A percentile compares a stretch with the other conserved stretches of the same genome.
These are phyloP conservation scores for Parapsyche elsis DNA, from an alignment of 1,140 invertebrate genomes.

Conservation along the genomic window DNA sequence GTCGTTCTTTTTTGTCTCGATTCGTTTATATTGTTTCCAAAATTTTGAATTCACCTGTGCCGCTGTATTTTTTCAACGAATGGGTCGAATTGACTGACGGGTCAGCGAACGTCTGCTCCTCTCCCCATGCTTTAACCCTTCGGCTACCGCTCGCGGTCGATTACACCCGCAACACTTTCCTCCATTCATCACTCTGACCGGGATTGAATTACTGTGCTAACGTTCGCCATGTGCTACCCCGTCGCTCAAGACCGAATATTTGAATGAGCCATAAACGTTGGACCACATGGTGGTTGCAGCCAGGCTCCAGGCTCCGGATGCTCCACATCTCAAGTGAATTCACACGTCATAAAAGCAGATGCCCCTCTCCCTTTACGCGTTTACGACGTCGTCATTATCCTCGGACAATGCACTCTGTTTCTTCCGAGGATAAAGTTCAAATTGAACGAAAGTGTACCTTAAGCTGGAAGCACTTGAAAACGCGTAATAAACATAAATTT, in stretches of 20 bases:
- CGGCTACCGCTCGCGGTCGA: neutral
- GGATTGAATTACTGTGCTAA: constrained; percentile 28
- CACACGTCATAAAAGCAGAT: too few relatives aligned
- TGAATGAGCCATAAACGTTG: neutral
- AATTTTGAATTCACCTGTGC: neutral
- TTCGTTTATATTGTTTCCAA: neutral
- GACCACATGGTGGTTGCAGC: neutral
- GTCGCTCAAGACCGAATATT: neutral
- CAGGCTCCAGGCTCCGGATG: neutral
- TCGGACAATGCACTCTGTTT: too few relatives aligned
- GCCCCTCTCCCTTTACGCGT: too few relatives aligned
- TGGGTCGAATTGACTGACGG: neutral
- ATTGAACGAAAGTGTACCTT: too few relatives aligned
- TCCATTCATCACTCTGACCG: neutral
- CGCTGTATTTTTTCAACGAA: neutral
- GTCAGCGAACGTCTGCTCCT: neutral
- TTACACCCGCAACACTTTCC: neutral
- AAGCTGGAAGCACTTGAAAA: too few relatives aligned
- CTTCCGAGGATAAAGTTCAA: too few relatives aligned
- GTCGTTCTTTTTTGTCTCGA: neutral
- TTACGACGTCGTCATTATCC: too few relatives aligned
- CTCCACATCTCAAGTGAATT: too few relatives aligned
- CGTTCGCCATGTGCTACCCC: neutral
- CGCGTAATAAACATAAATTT: too few relatives aligned
- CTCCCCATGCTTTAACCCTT: neutral